phyloP scores from a whole-genome alignment of 1,140 invertebrate species.

The Sycophila sp. region DNA sequence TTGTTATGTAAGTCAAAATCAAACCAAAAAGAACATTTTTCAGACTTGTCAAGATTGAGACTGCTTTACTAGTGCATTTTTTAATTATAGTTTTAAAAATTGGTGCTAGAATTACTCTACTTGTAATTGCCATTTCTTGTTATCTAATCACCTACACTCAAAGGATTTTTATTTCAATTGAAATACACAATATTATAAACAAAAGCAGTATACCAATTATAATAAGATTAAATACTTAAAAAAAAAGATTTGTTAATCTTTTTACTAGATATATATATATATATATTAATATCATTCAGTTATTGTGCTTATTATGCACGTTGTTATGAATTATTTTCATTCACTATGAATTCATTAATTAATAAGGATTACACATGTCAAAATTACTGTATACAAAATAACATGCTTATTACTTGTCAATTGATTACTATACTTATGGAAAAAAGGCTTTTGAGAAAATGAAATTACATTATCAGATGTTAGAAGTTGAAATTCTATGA shows the following conservation, averaged over 20 bases:
- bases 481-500: conserved; percentile 3
- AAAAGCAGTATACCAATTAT: background rate
- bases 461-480: background rate
- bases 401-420: background rate
- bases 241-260: no score
- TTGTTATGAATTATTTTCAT: no score
- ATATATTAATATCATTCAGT: background rate
- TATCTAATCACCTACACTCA: no score
- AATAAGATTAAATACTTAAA: background rate
- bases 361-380: background rate
- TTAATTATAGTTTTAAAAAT: no score
- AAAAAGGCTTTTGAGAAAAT: background rate
- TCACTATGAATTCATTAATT: no score
- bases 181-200: background rate
- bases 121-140: no score
- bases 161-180: background rate
- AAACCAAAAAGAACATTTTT: conserved; percentile 33
- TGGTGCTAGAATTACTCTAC: no score
- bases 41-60: conserved; percentile 14
- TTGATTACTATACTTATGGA: background rate
- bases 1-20: conserved; percentile 57
- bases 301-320: background rate
- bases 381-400: background rate
- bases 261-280: no score
- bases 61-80: no score